Percentiles rank a stretch among this genome's conserved stretches.
Conservation (phyloP, 37 sponge, comb jelly and placozoan genomes). For the Halichondria panicea region DNA sequence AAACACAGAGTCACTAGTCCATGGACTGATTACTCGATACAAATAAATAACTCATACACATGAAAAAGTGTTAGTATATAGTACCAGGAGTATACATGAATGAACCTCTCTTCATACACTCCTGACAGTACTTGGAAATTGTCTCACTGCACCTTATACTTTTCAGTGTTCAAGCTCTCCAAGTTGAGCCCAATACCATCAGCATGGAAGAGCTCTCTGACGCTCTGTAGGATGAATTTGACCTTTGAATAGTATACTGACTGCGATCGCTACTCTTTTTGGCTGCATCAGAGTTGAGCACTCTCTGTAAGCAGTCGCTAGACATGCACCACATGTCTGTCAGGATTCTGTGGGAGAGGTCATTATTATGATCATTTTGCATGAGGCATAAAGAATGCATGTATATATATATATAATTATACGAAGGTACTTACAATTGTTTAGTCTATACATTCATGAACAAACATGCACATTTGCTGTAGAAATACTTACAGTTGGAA, state of each 20-base stretch:
- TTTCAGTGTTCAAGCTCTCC: conserved; percentile 13
- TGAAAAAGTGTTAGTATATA: neutral
- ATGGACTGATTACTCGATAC: no score
- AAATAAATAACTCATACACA: neutral
- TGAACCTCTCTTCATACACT: no score
- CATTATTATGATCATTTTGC: neutral
- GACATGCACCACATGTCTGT: conserved; percentile 26
- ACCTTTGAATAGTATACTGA: conserved; percentile 10
- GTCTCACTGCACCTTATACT: conserved; percentile 30
- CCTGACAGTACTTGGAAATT: no score
- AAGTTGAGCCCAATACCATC: conserved; percentile 53
- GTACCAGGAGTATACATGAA: no score
- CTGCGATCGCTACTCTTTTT: conserved; percentile 10
- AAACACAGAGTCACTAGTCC: no score
- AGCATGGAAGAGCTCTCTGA: conserved; percentile 50
- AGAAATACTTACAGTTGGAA: conserved; percentile 38
- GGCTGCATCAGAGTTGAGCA: neutral
- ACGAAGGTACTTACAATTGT: no score
- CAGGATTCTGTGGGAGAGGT: conserved; percentile 19
- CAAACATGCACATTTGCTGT: no score
- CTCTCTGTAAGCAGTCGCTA: neutral
- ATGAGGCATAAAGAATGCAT: no score
- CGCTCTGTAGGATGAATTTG: neutral
- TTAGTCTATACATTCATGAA: no score
- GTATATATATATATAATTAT: no score